Conservation (phyloP, 2,888 invertebrate genomes). For the Aphrophora alni region DNA sequence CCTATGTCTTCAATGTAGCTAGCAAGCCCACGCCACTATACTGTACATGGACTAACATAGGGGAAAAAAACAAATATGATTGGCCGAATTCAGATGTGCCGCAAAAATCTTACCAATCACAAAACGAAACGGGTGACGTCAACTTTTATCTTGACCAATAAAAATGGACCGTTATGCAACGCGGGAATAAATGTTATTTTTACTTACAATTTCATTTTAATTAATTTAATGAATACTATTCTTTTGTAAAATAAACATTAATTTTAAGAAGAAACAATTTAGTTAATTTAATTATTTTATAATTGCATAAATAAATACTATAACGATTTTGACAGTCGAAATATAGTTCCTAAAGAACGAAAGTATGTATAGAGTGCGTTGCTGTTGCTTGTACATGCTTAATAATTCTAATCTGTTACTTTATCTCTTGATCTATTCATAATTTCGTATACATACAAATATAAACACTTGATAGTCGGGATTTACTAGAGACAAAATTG, state of each 20-base stretch:
- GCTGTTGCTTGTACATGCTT: not conserved
- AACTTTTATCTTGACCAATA: constrained; percentile 18
- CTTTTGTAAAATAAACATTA: not conserved
- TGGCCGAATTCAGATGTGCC: constrained; percentile 66
- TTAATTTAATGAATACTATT: not conserved
- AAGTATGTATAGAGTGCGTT: not conserved
- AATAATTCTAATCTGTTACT: not conserved
- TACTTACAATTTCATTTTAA: not conserved
- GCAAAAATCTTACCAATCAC: constrained; percentile 65
- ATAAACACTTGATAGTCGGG: no score
- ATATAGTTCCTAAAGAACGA: not conserved
- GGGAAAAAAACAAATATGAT: constrained; percentile 57
- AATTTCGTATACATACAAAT: not conserved
- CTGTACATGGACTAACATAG: constrained; percentile 62
- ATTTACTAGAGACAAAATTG: no score
- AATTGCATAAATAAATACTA: not conserved
- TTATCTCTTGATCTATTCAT: not conserved
- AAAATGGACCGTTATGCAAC: constrained; percentile 29
- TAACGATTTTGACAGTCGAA: not conserved
- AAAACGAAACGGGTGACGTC: constrained; percentile 35
- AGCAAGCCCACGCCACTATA: constrained; percentile 65
- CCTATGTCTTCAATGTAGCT: constrained; percentile 51
- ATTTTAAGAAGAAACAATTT: not conserved
- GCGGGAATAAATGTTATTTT: constrained; percentile 29
- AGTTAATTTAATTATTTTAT: not conserved